phyloP scores from a whole-genome alignment of 92 coral and sea anemone genomes.

The Zoanthus gigantus region DNA sequence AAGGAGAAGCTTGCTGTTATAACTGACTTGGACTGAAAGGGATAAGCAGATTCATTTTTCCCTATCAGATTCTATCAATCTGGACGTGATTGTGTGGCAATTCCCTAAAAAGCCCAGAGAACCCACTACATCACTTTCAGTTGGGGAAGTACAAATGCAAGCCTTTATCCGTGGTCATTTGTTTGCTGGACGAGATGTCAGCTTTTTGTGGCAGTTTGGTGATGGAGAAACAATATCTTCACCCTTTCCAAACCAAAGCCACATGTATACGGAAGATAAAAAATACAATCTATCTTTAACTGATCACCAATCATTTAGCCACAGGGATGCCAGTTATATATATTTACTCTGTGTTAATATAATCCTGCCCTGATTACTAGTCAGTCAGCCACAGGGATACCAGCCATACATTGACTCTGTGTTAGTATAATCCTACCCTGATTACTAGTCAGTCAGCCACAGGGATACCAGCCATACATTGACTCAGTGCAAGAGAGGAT shows the following conservation, averaged over 20 bases:
- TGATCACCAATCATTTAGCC: constrained; percentile 33
- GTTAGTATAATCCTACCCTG: no score
- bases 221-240: constrained; percentile 58
- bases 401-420: no score
- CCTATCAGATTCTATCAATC: constrained; percentile 62
- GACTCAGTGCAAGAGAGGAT: no score
- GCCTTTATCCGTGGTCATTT: constrained; percentile 52
- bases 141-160: constrained; percentile 64
- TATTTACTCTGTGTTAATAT: no score
- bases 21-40: no score
- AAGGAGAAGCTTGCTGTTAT: no score
- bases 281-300: constrained; percentile 48
- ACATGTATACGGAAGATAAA: constrained; percentile 62
- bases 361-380: no score
- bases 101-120: neutral
- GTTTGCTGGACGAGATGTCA: constrained; percentile 40
- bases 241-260: constrained; percentile 21
- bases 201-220: constrained; percentile 77
- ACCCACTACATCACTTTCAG: neutral
- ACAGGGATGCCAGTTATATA: no score
- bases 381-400: no score
- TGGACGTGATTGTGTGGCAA: constrained; percentile 38
- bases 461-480: no score
- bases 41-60: neutral
- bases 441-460: no score